Evolutionary conservation across 2,888 invertebrate species (phyloP), one percentile per base, ranked within the genome.

Genomic region (Drosophila affinis): DNA sequence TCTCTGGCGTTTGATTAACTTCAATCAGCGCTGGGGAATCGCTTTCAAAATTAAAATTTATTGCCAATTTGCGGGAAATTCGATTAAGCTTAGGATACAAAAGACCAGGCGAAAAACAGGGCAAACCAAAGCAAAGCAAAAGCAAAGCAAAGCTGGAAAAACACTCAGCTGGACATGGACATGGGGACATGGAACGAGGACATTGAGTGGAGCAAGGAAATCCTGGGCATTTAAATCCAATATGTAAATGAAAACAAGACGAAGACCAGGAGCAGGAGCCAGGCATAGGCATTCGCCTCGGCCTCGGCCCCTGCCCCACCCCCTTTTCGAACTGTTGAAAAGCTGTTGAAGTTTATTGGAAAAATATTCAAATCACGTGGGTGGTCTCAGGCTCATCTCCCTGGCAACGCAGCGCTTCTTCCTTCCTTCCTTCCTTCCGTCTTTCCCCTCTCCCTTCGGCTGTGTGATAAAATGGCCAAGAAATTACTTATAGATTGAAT

Each of bases 311-410:
- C 34, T 14, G 27, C 39, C 44, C 47, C 21, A 24, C 34, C 17
- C 32, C 56, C 63, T 64, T 60, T 72, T 55, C 49, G 61, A 68
- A 81, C 73, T 76, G 79, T 77, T 88, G 87, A 87, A 84, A 87
- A 87, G 86, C 89, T 88, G 85, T 86, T 86, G 87, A 86, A 86
- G 85, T 88, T 88, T 88, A 88, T 87, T 82, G 88, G 84, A 89
- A 88, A 89, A 89, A 89, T 88, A 88, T 88, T 88, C 88, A 88
- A 88, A 88, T 89, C 89, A 89, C 90, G 78, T 87, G 81, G 89
- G 83, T 84, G 89, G 82, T 77, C 82, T 81, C 81, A 84, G 39
- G 14, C 39, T 39, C 39, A n/a, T 39, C 39, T 14, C 39, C 39
- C 6, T 5, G 52, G 69, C 56, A 75, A 75, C 62, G 69, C 12